Evolutionary conservation across 2,888 invertebrate species (phyloP).

Genomic region (Slavum lentiscoides): DNA sequence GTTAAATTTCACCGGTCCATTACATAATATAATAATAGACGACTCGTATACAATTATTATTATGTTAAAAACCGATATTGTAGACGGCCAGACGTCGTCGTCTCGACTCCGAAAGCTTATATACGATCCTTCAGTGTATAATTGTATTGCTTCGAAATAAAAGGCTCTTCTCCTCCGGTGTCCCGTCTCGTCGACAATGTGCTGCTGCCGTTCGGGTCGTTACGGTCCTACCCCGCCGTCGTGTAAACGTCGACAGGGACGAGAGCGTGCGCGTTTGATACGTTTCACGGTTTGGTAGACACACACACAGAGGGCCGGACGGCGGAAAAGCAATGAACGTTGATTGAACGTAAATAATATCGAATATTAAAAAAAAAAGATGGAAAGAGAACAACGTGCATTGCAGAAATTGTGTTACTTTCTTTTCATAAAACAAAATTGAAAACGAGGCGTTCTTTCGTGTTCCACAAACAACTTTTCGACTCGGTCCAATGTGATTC

Average conservation of each 20-base stretch:
- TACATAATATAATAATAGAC: no score
- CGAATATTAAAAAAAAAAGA: constrained; percentile 26
- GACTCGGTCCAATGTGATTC: background rate
- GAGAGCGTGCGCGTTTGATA: constrained; percentile 17
- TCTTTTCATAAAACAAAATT: no score
- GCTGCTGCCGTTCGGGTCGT: constrained; percentile 14
- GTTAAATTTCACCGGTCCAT: no score
- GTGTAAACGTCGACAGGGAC: constrained; percentile 8
- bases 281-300: constrained; percentile 43
- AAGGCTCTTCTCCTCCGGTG: background rate
- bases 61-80: no score
- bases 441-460: background rate
- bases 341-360: constrained; percentile 52
- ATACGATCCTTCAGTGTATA: background rate
- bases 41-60: no score
- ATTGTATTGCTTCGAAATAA: constrained; percentile 3
- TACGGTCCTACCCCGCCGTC: background rate
- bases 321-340: constrained; percentile 10
- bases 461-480: background rate
- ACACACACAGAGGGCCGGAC: constrained; percentile 31
- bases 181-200: background rate
- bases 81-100: no score
- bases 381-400: background rate
- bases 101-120: no score
- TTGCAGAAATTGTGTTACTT: background rate